phyloP scores from a whole-genome alignment of 2,888 invertebrate species.

The Cinara cedri region DNA sequence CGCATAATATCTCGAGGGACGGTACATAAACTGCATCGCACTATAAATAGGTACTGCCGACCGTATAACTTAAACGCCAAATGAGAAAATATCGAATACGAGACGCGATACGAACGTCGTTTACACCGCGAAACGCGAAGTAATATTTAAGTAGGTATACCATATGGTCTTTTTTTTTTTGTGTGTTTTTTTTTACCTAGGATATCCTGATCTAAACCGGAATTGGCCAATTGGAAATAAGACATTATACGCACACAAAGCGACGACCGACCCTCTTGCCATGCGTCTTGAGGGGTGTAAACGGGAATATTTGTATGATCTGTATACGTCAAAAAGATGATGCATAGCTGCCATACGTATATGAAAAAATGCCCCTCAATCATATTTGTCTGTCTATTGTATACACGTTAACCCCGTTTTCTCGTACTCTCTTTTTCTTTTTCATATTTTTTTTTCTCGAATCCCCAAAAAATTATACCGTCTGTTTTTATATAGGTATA shows the following conservation, averaged over 20 bases:
- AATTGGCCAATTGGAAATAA: constrained; percentile 57
- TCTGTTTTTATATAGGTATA: constrained; percentile 23
- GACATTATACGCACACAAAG: constrained; percentile 47
- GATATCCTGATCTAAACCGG: constrained; percentile 55
- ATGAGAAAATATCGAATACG: constrained; percentile 27
- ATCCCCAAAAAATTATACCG: constrained; percentile 37
- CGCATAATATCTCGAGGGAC: too few species aligned
- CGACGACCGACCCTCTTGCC: constrained; percentile 17
- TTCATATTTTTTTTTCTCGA: constrained; percentile 22
- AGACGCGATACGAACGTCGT: neutral
- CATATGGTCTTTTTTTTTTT: too few species aligned
- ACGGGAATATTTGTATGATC: constrained; percentile 51
- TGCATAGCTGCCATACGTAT: constrained; percentile 31
- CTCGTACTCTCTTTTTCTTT: constrained; percentile 8
- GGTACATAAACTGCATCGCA: neutral
- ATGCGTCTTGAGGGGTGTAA: constrained; percentile 50
- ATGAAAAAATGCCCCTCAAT: constrained; percentile 51
- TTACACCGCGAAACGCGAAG: constrained; percentile 1
- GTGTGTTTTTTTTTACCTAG: neutral
- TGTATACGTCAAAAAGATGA: constrained; percentile 54
- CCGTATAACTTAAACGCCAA: constrained; percentile 36
- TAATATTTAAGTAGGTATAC: neutral
- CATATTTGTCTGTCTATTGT: constrained; percentile 39
- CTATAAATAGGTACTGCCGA: constrained; percentile 21
- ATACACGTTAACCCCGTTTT: constrained; percentile 50